phyloP scores from a whole-genome alignment of 2,113 vertebrate genomes.

The Bombycilla garrulus region DNA sequence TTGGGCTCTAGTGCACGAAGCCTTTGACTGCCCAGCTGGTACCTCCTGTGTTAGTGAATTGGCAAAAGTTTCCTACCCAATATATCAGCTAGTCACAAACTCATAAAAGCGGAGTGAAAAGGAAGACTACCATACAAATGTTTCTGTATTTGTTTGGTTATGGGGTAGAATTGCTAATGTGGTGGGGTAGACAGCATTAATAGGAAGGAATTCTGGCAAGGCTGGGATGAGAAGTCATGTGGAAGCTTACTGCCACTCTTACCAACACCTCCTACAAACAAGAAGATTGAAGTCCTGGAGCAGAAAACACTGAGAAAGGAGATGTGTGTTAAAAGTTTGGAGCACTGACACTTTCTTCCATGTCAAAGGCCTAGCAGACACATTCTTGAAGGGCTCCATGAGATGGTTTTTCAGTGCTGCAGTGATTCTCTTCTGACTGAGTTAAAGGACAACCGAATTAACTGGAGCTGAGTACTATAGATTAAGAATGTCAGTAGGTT shows the following conservation, averaged over 20 bases:
- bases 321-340: not conserved
- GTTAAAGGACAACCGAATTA: not conserved
- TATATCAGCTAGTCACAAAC: not conserved
- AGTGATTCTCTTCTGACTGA: not conserved
- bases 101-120: not conserved
- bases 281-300: fast-evolving
- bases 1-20: not conserved
- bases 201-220: not conserved
- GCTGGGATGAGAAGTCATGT: not conserved
- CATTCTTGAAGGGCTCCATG: not conserved
- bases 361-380: not conserved
- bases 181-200: no score
- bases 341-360: fast-evolving
- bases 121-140: not conserved
- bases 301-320: not conserved
- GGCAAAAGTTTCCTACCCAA: not conserved
- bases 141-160: not conserved
- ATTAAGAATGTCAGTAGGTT: not conserved
- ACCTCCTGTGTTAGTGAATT: not conserved
- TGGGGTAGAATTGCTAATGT: not conserved
- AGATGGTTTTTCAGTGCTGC: not conserved
- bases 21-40: not conserved
- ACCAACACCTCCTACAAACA: not conserved
- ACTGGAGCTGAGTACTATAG: not conserved
- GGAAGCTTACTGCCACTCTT: not conserved